Evolutionary conservation across 2,113 vertebrate species (phyloP).

Genomic region (Craseonycteris thonglongyai): DNA sequence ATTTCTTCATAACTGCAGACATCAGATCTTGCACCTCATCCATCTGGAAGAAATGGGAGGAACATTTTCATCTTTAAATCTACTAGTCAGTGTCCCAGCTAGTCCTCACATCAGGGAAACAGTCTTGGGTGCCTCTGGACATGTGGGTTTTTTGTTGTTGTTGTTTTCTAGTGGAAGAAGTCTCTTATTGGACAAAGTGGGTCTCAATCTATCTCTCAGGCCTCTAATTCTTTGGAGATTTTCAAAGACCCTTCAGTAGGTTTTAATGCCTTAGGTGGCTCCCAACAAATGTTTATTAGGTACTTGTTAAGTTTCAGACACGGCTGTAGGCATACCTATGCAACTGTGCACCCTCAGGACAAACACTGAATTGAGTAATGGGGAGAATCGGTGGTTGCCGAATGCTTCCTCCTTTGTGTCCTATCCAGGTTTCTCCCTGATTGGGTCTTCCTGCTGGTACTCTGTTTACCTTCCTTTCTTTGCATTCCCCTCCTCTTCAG

Average conservation of each 20-base stretch:
- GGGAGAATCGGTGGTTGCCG: background rate
- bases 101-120: background rate
- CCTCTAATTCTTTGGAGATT: background rate
- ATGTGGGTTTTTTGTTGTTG: background rate
- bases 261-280: background rate
- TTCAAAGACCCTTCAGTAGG: background rate
- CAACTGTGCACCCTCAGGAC: background rate
- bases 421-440: background rate
- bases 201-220: background rate
- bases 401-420: background rate
- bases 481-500: background rate
- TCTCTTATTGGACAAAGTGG: background rate
- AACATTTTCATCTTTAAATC: background rate
- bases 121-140: background rate
- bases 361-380: background rate
- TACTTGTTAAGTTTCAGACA: background rate
- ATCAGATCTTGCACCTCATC: background rate
- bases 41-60: slow-evolving; percentile 9
- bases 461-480: background rate
- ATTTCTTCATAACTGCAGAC: background rate
- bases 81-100: no score
- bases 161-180: background rate
- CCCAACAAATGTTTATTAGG: background rate
- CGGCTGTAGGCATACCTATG: background rate
- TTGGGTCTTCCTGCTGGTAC: background rate